phyloP scores from a whole-genome alignment of 2,888 invertebrate genomes.

The Capitulum mitella region DNA sequence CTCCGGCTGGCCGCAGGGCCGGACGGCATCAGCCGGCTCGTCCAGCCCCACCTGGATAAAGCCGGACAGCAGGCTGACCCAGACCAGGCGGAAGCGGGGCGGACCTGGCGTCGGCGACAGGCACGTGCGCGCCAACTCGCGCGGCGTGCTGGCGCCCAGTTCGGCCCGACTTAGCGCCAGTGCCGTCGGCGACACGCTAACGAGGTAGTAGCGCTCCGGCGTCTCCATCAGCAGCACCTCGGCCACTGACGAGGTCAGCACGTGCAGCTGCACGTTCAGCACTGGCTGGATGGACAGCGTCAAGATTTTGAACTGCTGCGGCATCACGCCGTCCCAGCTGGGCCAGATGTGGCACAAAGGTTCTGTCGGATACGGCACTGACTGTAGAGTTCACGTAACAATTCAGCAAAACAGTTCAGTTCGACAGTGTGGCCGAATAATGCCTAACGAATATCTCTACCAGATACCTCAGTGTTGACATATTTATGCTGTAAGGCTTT shows the following conservation, averaged over 20 bases:
- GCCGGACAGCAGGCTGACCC: neutral
- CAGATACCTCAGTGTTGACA: too few relatives aligned
- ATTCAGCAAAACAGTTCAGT: too few relatives aligned
- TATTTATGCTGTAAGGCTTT: too few relatives aligned
- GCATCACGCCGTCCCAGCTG: neutral
- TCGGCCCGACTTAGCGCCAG: neutral
- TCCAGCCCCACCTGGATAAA: neutral
- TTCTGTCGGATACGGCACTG: neutral
- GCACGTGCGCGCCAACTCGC: neutral
- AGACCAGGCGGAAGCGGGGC: neutral
- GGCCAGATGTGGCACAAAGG: neutral
- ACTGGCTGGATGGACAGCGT: neutral
- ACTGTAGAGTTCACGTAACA: too few relatives aligned
- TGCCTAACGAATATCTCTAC: too few relatives aligned
- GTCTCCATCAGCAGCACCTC: neutral
- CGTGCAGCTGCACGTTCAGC: neutral
- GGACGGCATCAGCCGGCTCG: neutral
- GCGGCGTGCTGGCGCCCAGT: neutral
- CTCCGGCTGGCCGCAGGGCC: neutral
- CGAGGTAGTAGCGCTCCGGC: neutral
- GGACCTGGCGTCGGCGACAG: neutral
- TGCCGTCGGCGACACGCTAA: neutral
- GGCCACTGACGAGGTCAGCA: neutral
- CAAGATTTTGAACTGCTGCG: neutral
- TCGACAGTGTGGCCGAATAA: too few relatives aligned